Evolutionary conservation across 2,797 vertebrate genomes (phyloP).

Genomic region (Miopithecus talapoin): DNA sequence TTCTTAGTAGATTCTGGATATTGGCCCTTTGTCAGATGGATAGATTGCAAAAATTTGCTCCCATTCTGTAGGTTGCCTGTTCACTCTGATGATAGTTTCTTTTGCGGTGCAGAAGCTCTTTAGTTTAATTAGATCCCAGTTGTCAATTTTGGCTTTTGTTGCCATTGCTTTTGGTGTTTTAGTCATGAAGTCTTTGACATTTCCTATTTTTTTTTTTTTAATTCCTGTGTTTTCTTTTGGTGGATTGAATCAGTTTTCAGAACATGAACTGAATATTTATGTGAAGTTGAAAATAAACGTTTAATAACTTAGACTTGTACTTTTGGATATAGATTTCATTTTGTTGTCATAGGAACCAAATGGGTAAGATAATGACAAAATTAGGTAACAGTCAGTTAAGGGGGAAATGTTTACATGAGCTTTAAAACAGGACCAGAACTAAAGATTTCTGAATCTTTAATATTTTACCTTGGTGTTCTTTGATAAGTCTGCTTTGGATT

Average conservation of each 20-base stretch:
- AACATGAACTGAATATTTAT: slow-evolving; percentile 75
- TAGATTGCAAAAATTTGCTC: too few relatives aligned
- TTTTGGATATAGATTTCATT: slow-evolving; percentile 80
- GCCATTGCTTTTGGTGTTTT: too few relatives aligned
- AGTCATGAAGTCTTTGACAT: not conserved
- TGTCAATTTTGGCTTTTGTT: too few relatives aligned
- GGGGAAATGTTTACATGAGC: slow-evolving; percentile 75
- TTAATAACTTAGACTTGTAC: slow-evolving; percentile 77
- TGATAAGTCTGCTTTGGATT: not conserved
- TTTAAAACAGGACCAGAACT: not conserved
- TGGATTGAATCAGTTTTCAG: slow-evolving; percentile 88
- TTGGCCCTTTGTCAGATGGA: too few relatives aligned
- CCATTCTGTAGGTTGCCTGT: too few relatives aligned
- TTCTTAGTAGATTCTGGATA: too few relatives aligned
- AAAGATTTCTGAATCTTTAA: not conserved
- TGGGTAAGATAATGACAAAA: slow-evolving; percentile 81
- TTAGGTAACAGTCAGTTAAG: slow-evolving; percentile 82
- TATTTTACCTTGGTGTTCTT: not conserved
- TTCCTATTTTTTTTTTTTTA: not conserved
- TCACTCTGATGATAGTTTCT: too few relatives aligned
- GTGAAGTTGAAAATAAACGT: slow-evolving; percentile 78
- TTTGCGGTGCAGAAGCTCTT: too few relatives aligned
- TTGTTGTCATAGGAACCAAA: slow-evolving; percentile 81
- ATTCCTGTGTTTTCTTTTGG: slow-evolving; percentile 67
- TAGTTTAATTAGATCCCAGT: too few relatives aligned